These are phyloP conservation scores for Enteromius viviparus DNA, from an alignment of 2,797 vertebrate genomes.

Conservation along the genomic window DNA sequence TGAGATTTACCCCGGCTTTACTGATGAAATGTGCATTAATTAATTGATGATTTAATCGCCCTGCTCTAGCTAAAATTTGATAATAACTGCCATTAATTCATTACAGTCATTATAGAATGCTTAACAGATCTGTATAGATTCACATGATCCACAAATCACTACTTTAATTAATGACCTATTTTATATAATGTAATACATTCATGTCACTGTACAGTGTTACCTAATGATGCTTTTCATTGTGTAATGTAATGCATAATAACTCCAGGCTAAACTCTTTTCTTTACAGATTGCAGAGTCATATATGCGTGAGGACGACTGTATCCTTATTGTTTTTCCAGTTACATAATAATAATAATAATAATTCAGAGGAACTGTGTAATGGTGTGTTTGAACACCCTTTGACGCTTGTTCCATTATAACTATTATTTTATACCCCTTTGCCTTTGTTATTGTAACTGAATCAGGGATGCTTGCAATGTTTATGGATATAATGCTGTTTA, in stretches of 20 bases:
- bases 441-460: conserved; percentile 8
- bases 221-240: conserved; percentile 3
- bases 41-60: no score
- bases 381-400: conserved; percentile 3
- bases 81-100: not conserved
- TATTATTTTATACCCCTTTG: not conserved
- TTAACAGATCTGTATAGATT: not conserved
- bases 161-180: not conserved
- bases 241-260: conserved; percentile 9
- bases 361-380: not conserved
- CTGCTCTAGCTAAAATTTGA: not conserved
- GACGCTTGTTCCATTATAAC: not conserved
- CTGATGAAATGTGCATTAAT: no score
- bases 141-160: not conserved
- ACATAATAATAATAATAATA: not conserved
- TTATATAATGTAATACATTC: not conserved
- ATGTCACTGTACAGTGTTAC: not conserved
- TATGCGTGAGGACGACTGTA: conserved; percentile 93
- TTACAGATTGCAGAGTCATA: conserved; percentile 92
- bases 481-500: not conserved
- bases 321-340: conserved; percentile 74
- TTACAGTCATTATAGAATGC: not conserved
- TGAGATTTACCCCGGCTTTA: no score
- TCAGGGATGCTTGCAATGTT: not conserved
- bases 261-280: not conserved